phyloP scores from a whole-genome alignment of 2,888 invertebrate species.

The Macaria liturata region DNA sequence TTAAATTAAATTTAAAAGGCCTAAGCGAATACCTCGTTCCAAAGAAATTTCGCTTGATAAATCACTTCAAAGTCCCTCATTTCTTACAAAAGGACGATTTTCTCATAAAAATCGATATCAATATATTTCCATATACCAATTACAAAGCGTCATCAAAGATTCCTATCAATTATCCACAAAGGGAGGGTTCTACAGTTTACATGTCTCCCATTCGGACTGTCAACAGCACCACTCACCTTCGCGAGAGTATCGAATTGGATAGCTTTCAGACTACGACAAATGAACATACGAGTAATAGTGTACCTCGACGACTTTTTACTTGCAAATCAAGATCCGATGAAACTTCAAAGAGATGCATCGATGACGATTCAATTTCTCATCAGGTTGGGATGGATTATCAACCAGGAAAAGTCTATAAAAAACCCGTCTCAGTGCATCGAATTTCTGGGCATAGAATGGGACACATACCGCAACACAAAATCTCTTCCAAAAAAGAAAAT shows the following conservation, averaged over 20 bases:
- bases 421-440: constrained; percentile 17
- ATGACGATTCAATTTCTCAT: constrained; percentile 11
- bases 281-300: constrained; percentile 23
- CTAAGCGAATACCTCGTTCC: constrained; percentile 25
- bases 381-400: constrained; percentile 30
- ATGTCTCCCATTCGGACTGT: constrained; percentile 29
- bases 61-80: constrained; percentile 20
- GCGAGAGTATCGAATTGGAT: constrained; percentile 29
- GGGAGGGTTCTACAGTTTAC: constrained; percentile 18
- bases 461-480: constrained; percentile 25
- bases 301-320: constrained; percentile 33
- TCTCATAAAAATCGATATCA: constrained; percentile 25
- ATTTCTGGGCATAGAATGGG: constrained; percentile 30
- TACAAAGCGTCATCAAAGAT: constrained; percentile 5
- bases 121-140: constrained; percentile 24
- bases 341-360: background rate
- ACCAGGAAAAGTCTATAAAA: constrained; percentile 22
- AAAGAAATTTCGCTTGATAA: constrained; percentile 27
- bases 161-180: constrained; percentile 4
- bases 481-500: constrained; percentile 14
- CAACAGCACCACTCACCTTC: constrained; percentile 26
- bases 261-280: constrained; percentile 16
- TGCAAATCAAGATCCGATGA: constrained; percentile 10
- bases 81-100: constrained; percentile 20
- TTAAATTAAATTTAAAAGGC: constrained; percentile 25